These are phyloP conservation scores for Peromyscus nudipes DNA, from an alignment of 2,797 vertebrate genomes.

Conservation along the genomic window DNA sequence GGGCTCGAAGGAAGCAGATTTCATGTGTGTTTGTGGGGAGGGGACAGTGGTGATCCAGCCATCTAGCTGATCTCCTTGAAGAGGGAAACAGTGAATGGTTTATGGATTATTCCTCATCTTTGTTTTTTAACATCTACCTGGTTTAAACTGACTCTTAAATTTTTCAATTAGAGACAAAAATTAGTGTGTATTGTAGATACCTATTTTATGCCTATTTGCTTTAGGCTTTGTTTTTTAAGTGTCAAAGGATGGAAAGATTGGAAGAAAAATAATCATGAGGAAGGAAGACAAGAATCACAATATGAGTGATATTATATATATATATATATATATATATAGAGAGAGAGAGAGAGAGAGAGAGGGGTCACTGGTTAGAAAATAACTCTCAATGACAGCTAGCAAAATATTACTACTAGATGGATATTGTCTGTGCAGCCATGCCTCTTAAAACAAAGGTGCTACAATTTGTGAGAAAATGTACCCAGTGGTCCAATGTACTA, in stretches of 20 bases:
- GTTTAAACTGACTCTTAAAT: background rate
- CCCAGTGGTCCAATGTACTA: fast-evolving
- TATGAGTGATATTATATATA: background rate
- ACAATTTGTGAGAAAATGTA: background rate
- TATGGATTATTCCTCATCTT: slow-evolving; percentile 8
- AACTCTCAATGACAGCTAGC: background rate
- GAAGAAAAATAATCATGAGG: background rate
- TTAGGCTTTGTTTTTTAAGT: background rate
- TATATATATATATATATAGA: no score
- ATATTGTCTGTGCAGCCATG: background rate
- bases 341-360: no score
- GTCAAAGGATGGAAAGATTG: background rate
- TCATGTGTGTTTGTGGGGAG: no score
- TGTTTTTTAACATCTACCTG: background rate
- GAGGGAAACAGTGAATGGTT: background rate
- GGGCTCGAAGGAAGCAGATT: background rate
- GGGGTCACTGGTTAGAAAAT: background rate
- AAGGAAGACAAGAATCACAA: background rate
- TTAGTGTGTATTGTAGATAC: background rate
- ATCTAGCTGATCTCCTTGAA: background rate
- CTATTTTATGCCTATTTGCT: background rate
- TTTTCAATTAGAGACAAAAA: slow-evolving; percentile 17
- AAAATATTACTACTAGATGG: no score
- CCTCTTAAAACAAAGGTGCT: background rate
- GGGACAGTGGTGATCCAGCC: no score